phyloP scores from a whole-genome alignment of 2,797 vertebrate genomes.

The Tragopan temminckii region DNA sequence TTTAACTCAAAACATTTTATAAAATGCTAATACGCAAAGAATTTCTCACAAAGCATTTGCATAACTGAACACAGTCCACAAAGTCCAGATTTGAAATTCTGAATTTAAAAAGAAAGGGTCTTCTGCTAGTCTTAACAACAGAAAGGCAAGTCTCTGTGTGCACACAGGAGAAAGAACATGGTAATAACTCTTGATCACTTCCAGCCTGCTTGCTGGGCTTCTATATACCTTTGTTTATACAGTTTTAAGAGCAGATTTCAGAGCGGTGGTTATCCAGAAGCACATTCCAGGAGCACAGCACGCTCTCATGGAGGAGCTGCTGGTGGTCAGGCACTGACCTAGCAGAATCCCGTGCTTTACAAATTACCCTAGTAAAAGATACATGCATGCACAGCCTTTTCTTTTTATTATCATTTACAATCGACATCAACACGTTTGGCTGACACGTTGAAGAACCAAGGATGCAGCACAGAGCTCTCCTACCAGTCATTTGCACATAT shows the following conservation, averaged over 20 bases:
- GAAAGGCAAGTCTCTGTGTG: not conserved
- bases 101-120: not conserved
- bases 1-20: not conserved
- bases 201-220: not conserved
- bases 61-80: not conserved
- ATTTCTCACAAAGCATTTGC: not conserved
- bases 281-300: not conserved
- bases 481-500: not conserved
- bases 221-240: not conserved
- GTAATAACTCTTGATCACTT: not conserved
- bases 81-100: not conserved
- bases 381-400: not conserved
- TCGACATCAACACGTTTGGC: not conserved
- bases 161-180: rapidly evolving
- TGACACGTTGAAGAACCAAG: slow-evolving; percentile 2
- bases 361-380: not conserved
- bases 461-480: not conserved
- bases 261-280: not conserved
- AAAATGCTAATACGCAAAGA: not conserved
- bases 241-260: not conserved
- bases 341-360: not conserved
- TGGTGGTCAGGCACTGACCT: not conserved
- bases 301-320: not conserved
- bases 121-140: not conserved
- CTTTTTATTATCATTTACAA: slow-evolving; percentile 11